Base-by-base conservation (phyloP, 2,113 vertebrate species). In the Hucho hucho region DNA sequence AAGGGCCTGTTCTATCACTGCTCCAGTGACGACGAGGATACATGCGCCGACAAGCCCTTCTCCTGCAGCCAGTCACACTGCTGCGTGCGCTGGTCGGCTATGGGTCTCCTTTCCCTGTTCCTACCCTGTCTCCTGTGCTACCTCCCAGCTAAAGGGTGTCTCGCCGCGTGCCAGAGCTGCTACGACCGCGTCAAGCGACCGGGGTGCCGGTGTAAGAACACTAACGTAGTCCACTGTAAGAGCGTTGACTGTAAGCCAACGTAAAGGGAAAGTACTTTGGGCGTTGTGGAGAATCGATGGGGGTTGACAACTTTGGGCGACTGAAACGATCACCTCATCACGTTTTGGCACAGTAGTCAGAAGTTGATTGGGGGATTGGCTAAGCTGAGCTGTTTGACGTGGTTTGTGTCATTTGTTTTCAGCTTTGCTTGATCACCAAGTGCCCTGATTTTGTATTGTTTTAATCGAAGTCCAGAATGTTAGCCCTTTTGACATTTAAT, bases 1-100 rank as follows among this genome's bases (percentile, higher is more conserved):
- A 98, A 98, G 89, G 95, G 94, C 53, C 94, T 98, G 29, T 98
- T 99, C 93, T 99, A 99, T 93, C 98, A 99, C 94, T 99, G 98
- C 91, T 98, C 97, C 75, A 97, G 89, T 0, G 98, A 99, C 16
- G 96, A 99, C 0, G 98, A 99, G 93, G 97, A 99, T 91, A 95
- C 94, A 79, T 98, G 96, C 47, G 91, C 96, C 0, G 97, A 99
- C 90, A 96, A 96, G 91, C 98, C 98, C 2, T 99, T 96, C 78
- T 99, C 98, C 0, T 99, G 97, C 90, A 92, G 91, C 74, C 95
- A 96, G 94, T 91, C 95, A 0, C 95, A 92, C 84, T 96, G 97
- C 90, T 97, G 96, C 83, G 91, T 91, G 6, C 95, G 98, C 28
- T 99, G 98, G 98, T 93, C 94, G 0, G 87, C 94, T 49, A 94